These are phyloP conservation scores for Ectemnius cavifrons DNA, from an alignment of 2,888 invertebrate genomes.

Conservation along the genomic window DNA sequence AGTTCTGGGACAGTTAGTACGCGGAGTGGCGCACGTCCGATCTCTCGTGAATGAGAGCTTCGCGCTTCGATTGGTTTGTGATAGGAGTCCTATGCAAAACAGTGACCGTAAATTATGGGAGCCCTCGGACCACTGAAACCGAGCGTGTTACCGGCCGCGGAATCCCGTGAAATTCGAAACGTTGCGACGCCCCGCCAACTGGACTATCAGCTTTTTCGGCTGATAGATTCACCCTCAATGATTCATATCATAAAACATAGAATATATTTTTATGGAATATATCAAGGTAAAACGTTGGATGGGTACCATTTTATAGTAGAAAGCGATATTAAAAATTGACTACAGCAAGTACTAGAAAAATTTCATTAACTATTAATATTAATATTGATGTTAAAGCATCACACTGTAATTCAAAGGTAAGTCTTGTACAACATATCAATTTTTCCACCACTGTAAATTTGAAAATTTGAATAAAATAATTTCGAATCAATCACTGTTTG, in stretches of 20 bases:
- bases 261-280: too few species aligned
- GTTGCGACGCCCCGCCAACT: neutral
- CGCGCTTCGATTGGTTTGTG: conserved; percentile 44
- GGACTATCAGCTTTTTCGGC: neutral
- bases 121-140: conserved; percentile 13
- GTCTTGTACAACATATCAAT: too few species aligned
- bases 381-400: too few species aligned
- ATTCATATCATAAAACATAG: too few species aligned
- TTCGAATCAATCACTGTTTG: conserved; percentile 1
- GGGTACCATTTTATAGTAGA: too few species aligned
- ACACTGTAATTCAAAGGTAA: too few species aligned
- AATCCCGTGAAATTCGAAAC: conserved; percentile 30
- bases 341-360: too few species aligned
- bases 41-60: conserved; percentile 53
- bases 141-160: conserved; percentile 22
- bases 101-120: conserved; percentile 31
- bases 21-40: conserved; percentile 20
- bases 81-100: conserved; percentile 34
- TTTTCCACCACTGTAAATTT: neutral
- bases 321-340: too few species aligned
- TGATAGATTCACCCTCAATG: too few species aligned
- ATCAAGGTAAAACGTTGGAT: too few species aligned
- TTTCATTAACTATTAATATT: too few species aligned
- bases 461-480: neutral
- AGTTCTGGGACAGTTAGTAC: neutral